These are phyloP conservation scores for Pitangus sulphuratus DNA, from an alignment of 2,797 vertebrate species.

Conservation along the genomic window DNA sequence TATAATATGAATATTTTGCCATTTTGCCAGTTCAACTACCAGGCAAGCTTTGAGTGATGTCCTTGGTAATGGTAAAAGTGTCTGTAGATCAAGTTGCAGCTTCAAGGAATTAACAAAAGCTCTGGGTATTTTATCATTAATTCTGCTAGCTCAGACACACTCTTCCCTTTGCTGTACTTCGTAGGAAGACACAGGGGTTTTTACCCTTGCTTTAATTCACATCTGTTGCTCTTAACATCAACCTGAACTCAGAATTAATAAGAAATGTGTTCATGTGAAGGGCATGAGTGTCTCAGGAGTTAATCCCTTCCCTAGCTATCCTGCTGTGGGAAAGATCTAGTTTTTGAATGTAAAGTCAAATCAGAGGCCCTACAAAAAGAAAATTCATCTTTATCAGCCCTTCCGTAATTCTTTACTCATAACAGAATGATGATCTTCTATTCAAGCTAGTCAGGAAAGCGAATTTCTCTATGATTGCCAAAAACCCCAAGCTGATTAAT, in stretches of 20 bases:
- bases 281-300: rapidly evolving
- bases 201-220: not conserved
- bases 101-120: not conserved
- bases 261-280: not conserved
- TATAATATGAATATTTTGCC: not conserved
- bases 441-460: not conserved
- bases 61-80: not conserved
- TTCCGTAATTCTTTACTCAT: not conserved
- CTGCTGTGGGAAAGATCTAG: not conserved
- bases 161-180: not conserved
- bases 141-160: not conserved
- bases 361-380: not conserved
- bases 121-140: rapidly evolving
- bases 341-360: not conserved
- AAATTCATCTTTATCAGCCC: not conserved
- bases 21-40: not conserved
- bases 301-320: not conserved
- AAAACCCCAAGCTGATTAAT: not conserved
- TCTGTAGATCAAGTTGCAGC: rapidly evolving
- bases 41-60: not conserved
- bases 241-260: not conserved
- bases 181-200: not conserved
- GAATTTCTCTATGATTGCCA: not conserved
- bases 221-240: not conserved
- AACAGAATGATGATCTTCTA: not conserved